phyloP scores from a whole-genome alignment of 2,797 vertebrate species.

The Urosaurus nigricauda region DNA sequence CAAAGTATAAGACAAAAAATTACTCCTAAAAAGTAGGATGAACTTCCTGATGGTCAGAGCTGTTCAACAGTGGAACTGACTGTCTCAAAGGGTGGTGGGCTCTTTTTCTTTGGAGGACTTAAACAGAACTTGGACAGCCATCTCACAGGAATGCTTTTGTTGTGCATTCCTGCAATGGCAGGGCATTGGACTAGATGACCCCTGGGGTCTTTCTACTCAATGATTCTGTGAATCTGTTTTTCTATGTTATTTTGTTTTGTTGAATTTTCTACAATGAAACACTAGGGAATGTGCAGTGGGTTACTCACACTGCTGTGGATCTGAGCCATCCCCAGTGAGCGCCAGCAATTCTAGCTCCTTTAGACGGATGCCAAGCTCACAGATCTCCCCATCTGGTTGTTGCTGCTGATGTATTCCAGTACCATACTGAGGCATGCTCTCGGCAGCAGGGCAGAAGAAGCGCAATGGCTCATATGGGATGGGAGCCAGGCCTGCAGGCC shows the following conservation, averaged over 20 bases:
- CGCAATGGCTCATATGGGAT: constrained; percentile 76
- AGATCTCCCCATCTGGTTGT: constrained; percentile 72
- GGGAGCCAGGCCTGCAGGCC: constrained; percentile 73
- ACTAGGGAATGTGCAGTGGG: background rate
- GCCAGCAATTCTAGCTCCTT: constrained; percentile 81
- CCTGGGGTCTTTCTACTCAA: too few relatives aligned
- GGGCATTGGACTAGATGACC: too few relatives aligned
- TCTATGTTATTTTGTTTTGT: background rate
- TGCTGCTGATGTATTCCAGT: constrained; percentile 18
- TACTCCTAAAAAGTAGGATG: too few relatives aligned
- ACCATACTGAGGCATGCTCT: background rate
- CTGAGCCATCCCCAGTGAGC: constrained; percentile 77
- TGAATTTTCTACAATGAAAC: background rate
- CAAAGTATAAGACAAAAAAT: too few relatives aligned
- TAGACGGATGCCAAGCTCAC: constrained; percentile 78
- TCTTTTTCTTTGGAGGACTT: too few relatives aligned
- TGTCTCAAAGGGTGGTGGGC: too few relatives aligned
- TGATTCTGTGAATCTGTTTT: too few relatives aligned
- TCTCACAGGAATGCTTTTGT: too few relatives aligned
- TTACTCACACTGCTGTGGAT: constrained; percentile 76
- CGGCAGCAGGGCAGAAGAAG: constrained; percentile 73
- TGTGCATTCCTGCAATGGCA: too few relatives aligned
- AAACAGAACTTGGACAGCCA: too few relatives aligned
- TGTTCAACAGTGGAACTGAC: too few relatives aligned
- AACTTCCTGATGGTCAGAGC: too few relatives aligned